Base-by-base conservation (phyloP, 2,888 invertebrate species). In the Agrotis puta region DNA sequence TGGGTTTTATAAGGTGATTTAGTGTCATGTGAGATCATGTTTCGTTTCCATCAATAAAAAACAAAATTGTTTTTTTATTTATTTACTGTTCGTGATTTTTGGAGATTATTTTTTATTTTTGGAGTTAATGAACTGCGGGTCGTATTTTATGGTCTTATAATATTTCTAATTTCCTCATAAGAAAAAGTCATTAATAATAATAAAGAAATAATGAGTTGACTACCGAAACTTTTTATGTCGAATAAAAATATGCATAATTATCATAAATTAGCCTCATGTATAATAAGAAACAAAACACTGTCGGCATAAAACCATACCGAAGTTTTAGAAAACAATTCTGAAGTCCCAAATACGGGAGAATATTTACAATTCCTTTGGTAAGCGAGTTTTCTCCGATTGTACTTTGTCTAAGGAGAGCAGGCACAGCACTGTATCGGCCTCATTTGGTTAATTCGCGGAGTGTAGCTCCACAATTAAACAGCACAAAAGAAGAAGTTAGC, bases 361-460 rank as follows among this genome's bases (percentile, higher is more conserved):
- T 82, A 82, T 70, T 77, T 64, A 59, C 70, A 43, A 61, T 63
- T 63, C 64, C 54, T 39, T 39, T 58, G 33, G 48, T 56, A 84
- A 76, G 33, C 14, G 64, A n/a, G 70, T 65, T 85, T 73, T 50
- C 39, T 33, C 18, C 63, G 85, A 86, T 64, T 86, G 86, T 88
- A 87, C 87, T 51, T 39, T 39, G 20, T 59, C 53, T 68, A 72
- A 71, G 70, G 64, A 57, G 68, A 65, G 53, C 64, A 71, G 24
- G 67, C 39, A 6, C 47, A 20, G 63, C 82, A 62, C 85, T 87
- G 86, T 90, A 90, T 89, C 90, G 91, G 88, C 91, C 93, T 95
- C 94, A 94, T 95, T 95, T 95, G 94, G 93, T 94, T 94, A 94
- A 95, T 95, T 92, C 94, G 87, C 89, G 86, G 88, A 86, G 86